Evolutionary conservation across 1,140 invertebrate species (phyloP), one percentile per base, ranked within the genome.

Genomic region (Musca domestica): DNA sequence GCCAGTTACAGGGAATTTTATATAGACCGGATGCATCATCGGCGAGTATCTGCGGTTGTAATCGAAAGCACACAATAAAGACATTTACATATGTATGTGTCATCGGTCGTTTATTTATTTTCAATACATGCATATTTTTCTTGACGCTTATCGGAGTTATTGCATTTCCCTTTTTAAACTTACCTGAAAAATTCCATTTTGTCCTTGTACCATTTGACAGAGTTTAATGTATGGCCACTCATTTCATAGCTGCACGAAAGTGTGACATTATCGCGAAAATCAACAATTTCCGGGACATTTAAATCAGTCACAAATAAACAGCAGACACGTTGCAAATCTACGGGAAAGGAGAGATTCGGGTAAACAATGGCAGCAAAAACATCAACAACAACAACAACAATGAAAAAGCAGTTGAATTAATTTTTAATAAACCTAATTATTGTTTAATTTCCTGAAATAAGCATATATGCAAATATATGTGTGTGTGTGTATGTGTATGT

Each of bases 151-250:
- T 54, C 23, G 23, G 20, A 54, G n/a, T 54, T 3, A 54, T 23
- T 25, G 14, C 22, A 54, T 54, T 23, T 54, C 23, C 7, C 19
- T 12, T 54, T 3, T 12, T 25, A 12, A 65, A 85, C 75, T 73
- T 83, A 89, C 73, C 89, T 85, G 74, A 88, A 93, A 78, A 92
- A 91, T 78, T 93, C 88, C 70, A 86, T 81, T 47, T 86, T 86
- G 69, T 91, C 89, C 72, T 91, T 91, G 81, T 91, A 92, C 91
- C 91, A 93, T 78, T 92, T 92, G 34, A 92, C 88, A 0, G 90
- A 90, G 77, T 92, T 92, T 1, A 93, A 81, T 1, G 84, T 83
- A 58, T 91, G 90, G 0, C 83, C 86, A 68, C 86, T 86, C 75
- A 85, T 78, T 71, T 87, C 84, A 71, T 85, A 88, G 68, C 82